A percentile compares a stretch with the other conserved stretches of the same genome.
Evolutionary conservation across 2,113 vertebrate species (phyloP).

Genomic region (Oriolus oriolus): DNA sequence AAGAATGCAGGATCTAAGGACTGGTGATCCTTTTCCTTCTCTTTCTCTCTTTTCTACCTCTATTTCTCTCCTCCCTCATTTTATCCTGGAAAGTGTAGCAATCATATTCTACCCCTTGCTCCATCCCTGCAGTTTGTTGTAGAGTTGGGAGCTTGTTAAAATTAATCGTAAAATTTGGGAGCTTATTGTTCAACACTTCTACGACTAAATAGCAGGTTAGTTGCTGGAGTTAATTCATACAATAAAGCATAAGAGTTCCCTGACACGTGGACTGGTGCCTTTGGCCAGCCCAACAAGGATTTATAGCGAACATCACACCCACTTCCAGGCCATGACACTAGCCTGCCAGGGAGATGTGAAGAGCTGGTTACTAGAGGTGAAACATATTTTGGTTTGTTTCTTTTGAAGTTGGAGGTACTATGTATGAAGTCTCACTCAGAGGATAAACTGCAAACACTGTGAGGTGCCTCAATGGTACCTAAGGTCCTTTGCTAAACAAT

Average conservation of each 20-base stretch:
- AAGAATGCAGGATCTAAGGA: background rate
- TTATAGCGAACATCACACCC: accelerated
- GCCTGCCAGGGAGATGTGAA: background rate
- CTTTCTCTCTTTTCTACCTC: background rate
- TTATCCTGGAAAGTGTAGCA: background rate
- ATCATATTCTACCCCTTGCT: background rate
- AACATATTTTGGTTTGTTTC: background rate
- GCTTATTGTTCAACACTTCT: background rate
- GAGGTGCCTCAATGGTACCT: background rate
- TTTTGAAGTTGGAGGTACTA: background rate
- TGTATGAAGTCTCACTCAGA: background rate
- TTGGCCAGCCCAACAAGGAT: background rate
- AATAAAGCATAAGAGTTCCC: background rate
- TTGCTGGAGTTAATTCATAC: background rate
- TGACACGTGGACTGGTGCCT: accelerated
- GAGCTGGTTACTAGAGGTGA: background rate
- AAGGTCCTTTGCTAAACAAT: background rate
- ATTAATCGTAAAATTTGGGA: background rate
- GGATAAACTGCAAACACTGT: background rate
- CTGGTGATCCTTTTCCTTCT: background rate
- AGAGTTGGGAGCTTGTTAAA: background rate
- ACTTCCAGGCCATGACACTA: accelerated
- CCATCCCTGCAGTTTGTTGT: too few relatives aligned
- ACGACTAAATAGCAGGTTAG: background rate
- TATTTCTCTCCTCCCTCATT: background rate